Percentiles rank a stretch among this genome's conserved stretches.
These are phyloP conservation scores for Selene dorsalis DNA, from an alignment of 2,797 vertebrate species.

Conservation along the genomic window DNA sequence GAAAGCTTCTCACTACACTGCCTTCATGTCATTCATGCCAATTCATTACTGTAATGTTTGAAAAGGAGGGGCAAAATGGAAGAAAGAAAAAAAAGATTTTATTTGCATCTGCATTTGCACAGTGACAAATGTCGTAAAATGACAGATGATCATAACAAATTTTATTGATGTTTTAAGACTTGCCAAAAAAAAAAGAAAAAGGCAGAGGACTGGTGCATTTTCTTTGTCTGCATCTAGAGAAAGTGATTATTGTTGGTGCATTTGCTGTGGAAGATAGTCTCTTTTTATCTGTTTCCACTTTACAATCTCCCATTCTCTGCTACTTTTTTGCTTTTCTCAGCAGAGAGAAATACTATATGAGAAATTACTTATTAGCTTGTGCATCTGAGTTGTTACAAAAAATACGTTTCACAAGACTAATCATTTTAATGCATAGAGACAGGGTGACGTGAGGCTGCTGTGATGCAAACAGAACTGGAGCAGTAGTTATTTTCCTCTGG, in stretches of 20 bases:
- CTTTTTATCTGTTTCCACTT: background rate
- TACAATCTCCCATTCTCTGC: background rate
- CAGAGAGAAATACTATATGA: background rate
- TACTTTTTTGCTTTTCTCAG: background rate
- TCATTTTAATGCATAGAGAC: background rate
- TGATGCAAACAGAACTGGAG: background rate
- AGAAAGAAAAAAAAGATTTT: slow-evolving; percentile 44
- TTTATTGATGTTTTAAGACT: slow-evolving; percentile 40
- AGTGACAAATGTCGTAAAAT: slow-evolving; percentile 47
- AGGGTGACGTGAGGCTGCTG: background rate
- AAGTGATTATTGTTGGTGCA: slow-evolving; percentile 5
- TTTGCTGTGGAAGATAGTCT: slow-evolving; percentile 21
- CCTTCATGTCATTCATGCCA: slow-evolving; percentile 72
- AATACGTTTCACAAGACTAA: background rate
- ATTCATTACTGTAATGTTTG: slow-evolving; percentile 71
- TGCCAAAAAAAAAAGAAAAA: background rate
- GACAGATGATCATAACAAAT: slow-evolving; percentile 32
- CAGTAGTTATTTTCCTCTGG: background rate
- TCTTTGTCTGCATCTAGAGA: slow-evolving; percentile 15
- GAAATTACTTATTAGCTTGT: background rate
- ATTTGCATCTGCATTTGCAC: slow-evolving; percentile 16
- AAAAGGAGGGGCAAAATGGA: slow-evolving; percentile 20
- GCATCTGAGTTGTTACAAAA: background rate
- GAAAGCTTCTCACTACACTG: slow-evolving; percentile 70
- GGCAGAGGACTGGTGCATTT: background rate